A percentile compares a stretch with the other conserved stretches of the same genome.
Evolutionary conservation across 2,113 vertebrate species (phyloP).

Genomic region (Rhynchopsitta pachyrhyncha): DNA sequence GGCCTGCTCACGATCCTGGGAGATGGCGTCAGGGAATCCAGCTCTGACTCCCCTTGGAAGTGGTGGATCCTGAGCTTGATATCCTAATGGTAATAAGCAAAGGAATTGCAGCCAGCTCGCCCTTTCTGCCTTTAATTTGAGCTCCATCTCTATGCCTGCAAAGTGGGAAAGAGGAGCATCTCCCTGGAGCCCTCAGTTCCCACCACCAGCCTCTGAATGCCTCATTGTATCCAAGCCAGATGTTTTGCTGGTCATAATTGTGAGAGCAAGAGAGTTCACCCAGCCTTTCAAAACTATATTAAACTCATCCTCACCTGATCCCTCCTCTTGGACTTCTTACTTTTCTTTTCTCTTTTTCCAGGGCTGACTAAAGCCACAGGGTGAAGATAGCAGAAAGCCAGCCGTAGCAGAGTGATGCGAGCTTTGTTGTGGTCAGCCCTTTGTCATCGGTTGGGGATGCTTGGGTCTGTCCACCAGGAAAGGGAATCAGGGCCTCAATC

Average conservation of each 20-base stretch:
- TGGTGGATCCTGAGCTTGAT: not conserved
- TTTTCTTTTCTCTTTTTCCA: not conserved
- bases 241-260: not conserved
- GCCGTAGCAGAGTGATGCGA: not conserved
- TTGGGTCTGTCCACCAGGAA: not conserved
- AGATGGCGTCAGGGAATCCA: not conserved
- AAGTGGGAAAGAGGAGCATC: not conserved
- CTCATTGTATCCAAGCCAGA: not conserved
- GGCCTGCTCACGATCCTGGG: not conserved
- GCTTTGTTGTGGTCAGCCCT: not conserved
- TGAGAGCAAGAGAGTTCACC: not conserved
- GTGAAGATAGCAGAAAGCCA: not conserved
- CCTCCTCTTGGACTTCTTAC: not conserved
- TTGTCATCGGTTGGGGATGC: not conserved
- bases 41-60: not conserved
- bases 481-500: not conserved
- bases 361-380: not conserved
- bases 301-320: conserved; percentile 1
- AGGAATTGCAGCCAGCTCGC: not conserved
- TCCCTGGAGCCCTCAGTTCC: not conserved
- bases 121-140: not conserved
- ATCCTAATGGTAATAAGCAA: accelerated
- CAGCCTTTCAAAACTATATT: not conserved
- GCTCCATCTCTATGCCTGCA: not conserved
- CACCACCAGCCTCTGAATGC: not conserved